These are phyloP conservation scores for Torymus aiolomorphi DNA, from an alignment of 2,888 invertebrate species.

Conservation along the genomic window DNA sequence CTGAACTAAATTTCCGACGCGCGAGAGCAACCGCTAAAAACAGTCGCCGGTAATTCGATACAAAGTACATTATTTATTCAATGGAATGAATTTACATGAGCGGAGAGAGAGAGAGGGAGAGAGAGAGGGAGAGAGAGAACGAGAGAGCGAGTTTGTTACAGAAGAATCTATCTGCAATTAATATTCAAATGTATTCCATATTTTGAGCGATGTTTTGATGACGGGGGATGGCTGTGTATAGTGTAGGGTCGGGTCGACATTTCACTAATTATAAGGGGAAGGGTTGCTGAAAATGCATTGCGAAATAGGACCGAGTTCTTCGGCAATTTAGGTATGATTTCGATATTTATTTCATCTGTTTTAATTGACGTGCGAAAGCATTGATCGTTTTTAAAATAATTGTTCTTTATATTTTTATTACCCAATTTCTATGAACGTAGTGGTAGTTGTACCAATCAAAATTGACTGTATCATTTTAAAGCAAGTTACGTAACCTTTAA, in stretches of 20 bases:
- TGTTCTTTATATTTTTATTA: too few relatives aligned
- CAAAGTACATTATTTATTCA: slow-evolving; percentile 17
- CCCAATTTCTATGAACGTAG: too few relatives aligned
- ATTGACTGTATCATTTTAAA: too few relatives aligned
- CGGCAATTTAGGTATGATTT: too few relatives aligned
- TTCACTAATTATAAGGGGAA: slow-evolving; percentile 20
- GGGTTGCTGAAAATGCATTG: background rate
- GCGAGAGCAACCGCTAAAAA: background rate
- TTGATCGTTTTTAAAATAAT: too few relatives aligned
- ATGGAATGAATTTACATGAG: slow-evolving; percentile 22
- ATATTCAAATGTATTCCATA: slow-evolving; percentile 28
- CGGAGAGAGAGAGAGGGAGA: background rate
- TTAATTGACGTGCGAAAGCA: too few relatives aligned
- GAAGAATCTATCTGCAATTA: slow-evolving; percentile 14
- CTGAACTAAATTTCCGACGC: background rate
- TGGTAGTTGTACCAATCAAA: too few relatives aligned
- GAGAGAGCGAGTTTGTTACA: background rate
- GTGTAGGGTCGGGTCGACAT: slow-evolving; percentile 11
- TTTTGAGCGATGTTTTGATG: slow-evolving; percentile 7
- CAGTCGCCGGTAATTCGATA: slow-evolving; percentile 1
- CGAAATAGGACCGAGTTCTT: too few relatives aligned
- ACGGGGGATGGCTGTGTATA: too few relatives aligned
- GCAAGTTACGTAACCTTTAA: too few relatives aligned
- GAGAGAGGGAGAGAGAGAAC: too few relatives aligned
- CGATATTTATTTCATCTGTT: too few relatives aligned